These are phyloP conservation scores for Lordiphosa stackelbergi DNA, from an alignment of 1,140 invertebrate genomes.

Conservation along the genomic window DNA sequence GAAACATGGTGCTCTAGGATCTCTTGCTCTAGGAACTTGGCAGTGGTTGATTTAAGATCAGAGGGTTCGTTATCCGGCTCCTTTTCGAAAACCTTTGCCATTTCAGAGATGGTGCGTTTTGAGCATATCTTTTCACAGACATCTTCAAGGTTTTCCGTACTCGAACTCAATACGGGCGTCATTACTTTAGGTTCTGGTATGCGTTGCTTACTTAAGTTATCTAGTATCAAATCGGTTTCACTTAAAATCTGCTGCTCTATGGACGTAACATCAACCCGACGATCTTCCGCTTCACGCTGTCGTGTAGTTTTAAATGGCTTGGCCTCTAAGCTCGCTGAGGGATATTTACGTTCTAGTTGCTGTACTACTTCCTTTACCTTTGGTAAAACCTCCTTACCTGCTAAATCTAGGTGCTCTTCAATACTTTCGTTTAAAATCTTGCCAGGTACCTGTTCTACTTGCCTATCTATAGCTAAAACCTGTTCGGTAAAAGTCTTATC, in stretches of 20 bases:
- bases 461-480: constrained; percentile 55
- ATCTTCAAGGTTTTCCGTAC: constrained; percentile 47
- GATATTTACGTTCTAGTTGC: constrained; percentile 57
- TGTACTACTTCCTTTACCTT: constrained; percentile 64
- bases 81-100: constrained; percentile 39
- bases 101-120: constrained; percentile 48
- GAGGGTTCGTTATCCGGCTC: not conserved
- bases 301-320: constrained; percentile 63
- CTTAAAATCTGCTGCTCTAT: constrained; percentile 66
- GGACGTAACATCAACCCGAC: constrained; percentile 40
- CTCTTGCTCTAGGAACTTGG: constrained; percentile 51
- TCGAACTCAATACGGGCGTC: constrained; percentile 30
- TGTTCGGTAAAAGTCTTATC: constrained; percentile 66
- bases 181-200: constrained; percentile 24
- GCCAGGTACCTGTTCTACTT: constrained; percentile 58
- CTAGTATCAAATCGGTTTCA: constrained; percentile 58
- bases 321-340: constrained; percentile 47
- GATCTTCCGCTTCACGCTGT: constrained; percentile 9
- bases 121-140: constrained; percentile 57
- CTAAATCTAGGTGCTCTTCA: constrained; percentile 50
- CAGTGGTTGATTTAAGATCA: constrained; percentile 31
- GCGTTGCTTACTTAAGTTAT: constrained; percentile 28
- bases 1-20: constrained; percentile 13
- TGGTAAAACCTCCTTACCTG: constrained; percentile 50
- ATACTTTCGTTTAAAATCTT: constrained; percentile 51